Conservation (phyloP, 2,888 invertebrate genomes). For the Limenitis camilla region DNA sequence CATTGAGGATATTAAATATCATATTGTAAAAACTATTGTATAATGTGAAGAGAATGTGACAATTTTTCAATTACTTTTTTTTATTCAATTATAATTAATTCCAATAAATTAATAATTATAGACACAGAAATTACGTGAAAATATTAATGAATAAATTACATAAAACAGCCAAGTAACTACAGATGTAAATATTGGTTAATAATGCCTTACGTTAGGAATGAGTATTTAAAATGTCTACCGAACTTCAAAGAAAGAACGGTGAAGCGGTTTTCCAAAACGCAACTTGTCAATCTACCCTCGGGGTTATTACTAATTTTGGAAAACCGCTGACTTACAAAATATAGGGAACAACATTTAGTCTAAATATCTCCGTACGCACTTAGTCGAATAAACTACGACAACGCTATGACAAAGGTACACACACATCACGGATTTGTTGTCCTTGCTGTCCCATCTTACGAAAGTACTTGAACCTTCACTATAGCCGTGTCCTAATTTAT, state of each 20-base stretch:
- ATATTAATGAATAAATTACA: conserved; percentile 68
- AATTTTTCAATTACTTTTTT: conserved; percentile 65
- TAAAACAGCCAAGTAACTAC: conserved; percentile 73
- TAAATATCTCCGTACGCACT: conserved; percentile 19
- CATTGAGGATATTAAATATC: conserved; percentile 76
- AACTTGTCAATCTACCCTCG: conserved; percentile 18
- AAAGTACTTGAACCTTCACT: neutral
- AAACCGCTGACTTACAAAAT: conserved; percentile 58
- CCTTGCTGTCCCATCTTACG: neutral
- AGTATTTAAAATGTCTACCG: conserved; percentile 63
- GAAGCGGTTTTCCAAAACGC: conserved; percentile 48
- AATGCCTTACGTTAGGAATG: conserved; percentile 70
- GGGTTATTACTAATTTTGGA: conserved; percentile 37
- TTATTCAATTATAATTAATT: conserved; percentile 67
- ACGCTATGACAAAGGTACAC: neutral
- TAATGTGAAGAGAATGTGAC: conserved; percentile 74
- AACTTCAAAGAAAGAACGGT: conserved; percentile 48
- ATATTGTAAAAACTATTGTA: conserved; percentile 76
- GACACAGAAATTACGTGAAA: conserved; percentile 74
- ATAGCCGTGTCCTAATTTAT: conserved; percentile 6
- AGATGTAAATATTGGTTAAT: conserved; percentile 70
- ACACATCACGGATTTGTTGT: neutral
- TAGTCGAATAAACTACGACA: conserved; percentile 2
- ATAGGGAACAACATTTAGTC: conserved; percentile 71
- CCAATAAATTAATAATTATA: conserved; percentile 73